Evolutionary conservation across 2,888 invertebrate species (phyloP).

Genomic region (Monoplex corrugatus): DNA sequence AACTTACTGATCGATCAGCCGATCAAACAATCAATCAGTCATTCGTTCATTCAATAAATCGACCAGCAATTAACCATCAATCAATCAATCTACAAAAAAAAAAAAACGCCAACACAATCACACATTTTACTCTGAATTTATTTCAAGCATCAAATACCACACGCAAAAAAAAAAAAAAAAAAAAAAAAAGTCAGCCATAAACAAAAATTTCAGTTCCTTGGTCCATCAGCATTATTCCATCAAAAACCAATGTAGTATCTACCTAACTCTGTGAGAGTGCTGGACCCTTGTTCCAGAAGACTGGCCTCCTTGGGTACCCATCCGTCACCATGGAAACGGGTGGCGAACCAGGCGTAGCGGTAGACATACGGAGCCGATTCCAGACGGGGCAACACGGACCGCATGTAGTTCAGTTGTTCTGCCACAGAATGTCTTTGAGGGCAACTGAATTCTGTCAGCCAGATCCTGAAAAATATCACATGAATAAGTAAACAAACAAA

Average conservation of each 20-base stretch:
- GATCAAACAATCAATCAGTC: too few relatives aligned
- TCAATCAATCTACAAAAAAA: too few relatives aligned
- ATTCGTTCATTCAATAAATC: too few relatives aligned
- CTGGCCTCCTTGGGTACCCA: constrained; percentile 29
- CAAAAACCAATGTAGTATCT: constrained; percentile 13
- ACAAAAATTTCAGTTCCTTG: too few relatives aligned
- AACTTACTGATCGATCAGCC: too few relatives aligned
- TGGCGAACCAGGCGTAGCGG: constrained; percentile 50
- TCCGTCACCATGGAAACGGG: constrained; percentile 42
- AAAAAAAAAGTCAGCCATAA: background rate
- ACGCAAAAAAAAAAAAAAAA: background rate
- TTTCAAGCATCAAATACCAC: too few relatives aligned
- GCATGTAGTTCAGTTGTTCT: constrained; percentile 58
- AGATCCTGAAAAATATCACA: constrained; percentile 50
- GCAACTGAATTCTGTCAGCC: constrained; percentile 66
- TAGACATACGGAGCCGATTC: constrained; percentile 58
- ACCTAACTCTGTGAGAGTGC: constrained; percentile 36
- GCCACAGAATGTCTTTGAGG: constrained; percentile 49
- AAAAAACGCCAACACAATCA: too few relatives aligned
- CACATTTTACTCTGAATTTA: too few relatives aligned
- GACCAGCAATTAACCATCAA: too few relatives aligned
- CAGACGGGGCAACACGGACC: constrained; percentile 57
- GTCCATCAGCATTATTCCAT: too few relatives aligned
- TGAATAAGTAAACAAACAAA: background rate
- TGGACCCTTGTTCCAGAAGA: constrained; percentile 32